Evolutionary conservation across 1,140 invertebrate genomes (phyloP), one percentile per base, ranked within the genome.

Genomic region (Belonocnema kinseyi): DNA sequence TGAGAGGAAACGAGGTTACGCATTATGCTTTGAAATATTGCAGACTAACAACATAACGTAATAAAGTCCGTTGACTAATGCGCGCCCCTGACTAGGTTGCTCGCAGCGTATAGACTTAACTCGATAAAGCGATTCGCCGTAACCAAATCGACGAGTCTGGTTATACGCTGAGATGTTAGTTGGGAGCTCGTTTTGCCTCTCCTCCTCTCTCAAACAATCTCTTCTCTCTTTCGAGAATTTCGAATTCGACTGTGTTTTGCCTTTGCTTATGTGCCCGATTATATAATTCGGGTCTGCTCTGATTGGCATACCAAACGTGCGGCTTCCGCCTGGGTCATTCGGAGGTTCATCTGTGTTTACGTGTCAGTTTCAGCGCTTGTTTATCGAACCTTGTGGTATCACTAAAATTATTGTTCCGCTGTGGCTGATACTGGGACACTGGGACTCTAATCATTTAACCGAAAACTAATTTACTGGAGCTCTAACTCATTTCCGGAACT

Each of bases 281-380:
- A 66, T 66, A 66, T 66, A 66, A 66, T 66, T 66, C 61, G 61
- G 61, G 61, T 66, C 61, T 33, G 61, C 26, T 66, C 61, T 66
- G 61, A 66, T 66, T 66, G 61, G 61, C 61, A 66, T 66, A 66
- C 61, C 61, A 66, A 66, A 66, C 61, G 61, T 66, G 61, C 33
- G 61, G 26, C 26, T 66, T 66, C 61, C 61, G 61, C 61, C 61
- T 66, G 33, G 61, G 61, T 66, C 61, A 66, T 66, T 21, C 61
- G 21, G 61, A 66, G 61, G 61, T 66, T 66, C 61, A 66, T 66
- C 61, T 66, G 26, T 66, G 61, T 66, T 66, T 66, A 66, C 61
- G 61, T 66, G 61, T 66, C 61, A 66, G 61, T 66, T 66, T 66
- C 61, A 66, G 61, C 61, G 61, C 61, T 66, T 66, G 61, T 66